These are phyloP conservation scores for Procambarus virginalis DNA, from an alignment of 1,140 invertebrate genomes.

Conservation along the genomic window DNA sequence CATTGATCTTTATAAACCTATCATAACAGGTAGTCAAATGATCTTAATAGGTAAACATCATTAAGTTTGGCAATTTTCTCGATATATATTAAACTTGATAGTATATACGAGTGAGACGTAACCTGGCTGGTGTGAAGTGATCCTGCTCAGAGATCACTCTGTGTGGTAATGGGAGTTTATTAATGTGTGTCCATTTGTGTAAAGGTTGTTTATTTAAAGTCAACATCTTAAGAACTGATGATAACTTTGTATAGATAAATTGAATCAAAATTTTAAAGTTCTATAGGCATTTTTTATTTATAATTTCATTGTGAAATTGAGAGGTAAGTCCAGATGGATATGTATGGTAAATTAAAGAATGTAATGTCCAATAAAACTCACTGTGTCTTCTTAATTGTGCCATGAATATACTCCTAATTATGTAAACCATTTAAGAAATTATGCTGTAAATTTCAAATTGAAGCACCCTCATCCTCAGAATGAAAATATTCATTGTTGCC, in stretches of 20 bases:
- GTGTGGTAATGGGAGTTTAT: not conserved
- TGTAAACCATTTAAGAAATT: constrained; percentile 59
- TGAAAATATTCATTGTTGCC: constrained; percentile 57
- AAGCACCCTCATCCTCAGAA: constrained; percentile 14
- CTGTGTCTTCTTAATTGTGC: constrained; percentile 71
- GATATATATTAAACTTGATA: no score
- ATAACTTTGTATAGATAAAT: not conserved
- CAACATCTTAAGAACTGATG: not conserved
- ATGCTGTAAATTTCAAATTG: constrained; percentile 54
- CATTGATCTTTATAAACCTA: not conserved
- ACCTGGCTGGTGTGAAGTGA: not conserved
- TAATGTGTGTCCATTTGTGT: no score
- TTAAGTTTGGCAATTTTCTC: no score
- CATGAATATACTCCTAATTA: constrained; percentile 69
- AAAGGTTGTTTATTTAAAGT: not conserved
- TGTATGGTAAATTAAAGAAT: constrained; percentile 60
- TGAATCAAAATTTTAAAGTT: constrained; percentile 37
- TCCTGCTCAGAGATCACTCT: not conserved
- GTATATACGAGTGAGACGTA: no score
- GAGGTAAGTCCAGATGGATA: constrained; percentile 40
- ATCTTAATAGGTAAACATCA: no score
- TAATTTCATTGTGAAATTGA: constrained; percentile 24
- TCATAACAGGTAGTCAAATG: not conserved
- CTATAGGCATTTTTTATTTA: constrained; percentile 14
- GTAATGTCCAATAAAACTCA: constrained; percentile 70